Base-by-base conservation (phyloP, 2,888 invertebrate genomes). In the Celastrina argiolus region DNA sequence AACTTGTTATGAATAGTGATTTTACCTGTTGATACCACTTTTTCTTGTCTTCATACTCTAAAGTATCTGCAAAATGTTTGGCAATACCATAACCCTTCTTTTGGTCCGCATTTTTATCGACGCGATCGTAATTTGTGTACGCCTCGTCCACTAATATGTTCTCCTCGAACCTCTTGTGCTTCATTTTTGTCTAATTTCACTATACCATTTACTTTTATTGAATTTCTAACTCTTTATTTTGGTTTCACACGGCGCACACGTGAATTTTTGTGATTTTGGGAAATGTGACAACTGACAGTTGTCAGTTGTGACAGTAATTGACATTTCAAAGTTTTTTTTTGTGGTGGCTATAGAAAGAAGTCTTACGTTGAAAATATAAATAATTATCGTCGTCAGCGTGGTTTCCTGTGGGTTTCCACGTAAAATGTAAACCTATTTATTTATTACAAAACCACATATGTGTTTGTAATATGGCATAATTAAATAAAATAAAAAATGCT, bases 11-110 rank as follows among this genome's bases (percentile, higher is more conserved):
- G n/a, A n/a, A n/a, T n/a, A n/a, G n/a, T n/a, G n/a, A n/a, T n/a
- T n/a, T 77, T 87, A 93, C 92, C 83, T 93, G 93, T 69, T 93
- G 91, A 77, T 92, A 94, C 95, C 94, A 95, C 78, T 94, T 94
- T 79, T 91, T 92, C 70, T 88, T 87, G 63, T 91, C 92, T 56
- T 87, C 89, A 76, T 87, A 89, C 72, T 92, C 92, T 36, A 91
- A 81, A 65, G 83, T 87, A 76, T 91, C 87, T 41, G 91, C 91
- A 68, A 91, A 88, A 76, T 89, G 82, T 75, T 86, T 90, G 1
- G 91, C 91, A 28, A 90, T 90, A 8, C 88, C 87, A 69, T 84
- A 83, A 39, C 83, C 78, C 75, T 89, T 91, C 72, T 91, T 91
- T 67, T 78, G 76, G 68, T 91, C 91, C 7, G 85, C 89, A 79